A percentile compares a stretch with the other conserved stretches of the same genome.
Evolutionary conservation across 2,888 invertebrate genomes (phyloP).

Genomic region (Rotaria magnacalcarata): DNA sequence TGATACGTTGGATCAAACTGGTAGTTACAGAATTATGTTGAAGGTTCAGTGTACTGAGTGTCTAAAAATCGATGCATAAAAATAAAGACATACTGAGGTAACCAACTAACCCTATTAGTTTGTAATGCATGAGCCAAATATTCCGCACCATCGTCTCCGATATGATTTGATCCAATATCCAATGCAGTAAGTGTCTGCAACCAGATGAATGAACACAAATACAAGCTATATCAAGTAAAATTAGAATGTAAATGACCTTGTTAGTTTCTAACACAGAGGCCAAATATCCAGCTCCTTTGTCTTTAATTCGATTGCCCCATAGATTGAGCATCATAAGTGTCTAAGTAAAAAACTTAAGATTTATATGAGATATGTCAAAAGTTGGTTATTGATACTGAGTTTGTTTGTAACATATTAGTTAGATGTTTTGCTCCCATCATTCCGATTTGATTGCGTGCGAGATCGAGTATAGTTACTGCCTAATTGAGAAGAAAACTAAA

Average conservation of each 20-base stretch:
- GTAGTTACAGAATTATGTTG: neutral
- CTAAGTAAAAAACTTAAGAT: neutral
- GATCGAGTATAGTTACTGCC: neutral
- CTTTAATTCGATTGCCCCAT: neutral
- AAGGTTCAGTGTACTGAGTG: neutral
- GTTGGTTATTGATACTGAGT: neutral
- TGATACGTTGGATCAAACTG: no score
- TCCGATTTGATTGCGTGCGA: neutral
- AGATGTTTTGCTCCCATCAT: neutral
- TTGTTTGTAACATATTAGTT: conserved; percentile 19
- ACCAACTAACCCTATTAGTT: neutral
- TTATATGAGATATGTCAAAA: neutral
- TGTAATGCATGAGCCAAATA: neutral
- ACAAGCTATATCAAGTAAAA: neutral
- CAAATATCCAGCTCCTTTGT: neutral
- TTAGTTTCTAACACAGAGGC: neutral
- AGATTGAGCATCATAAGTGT: neutral
- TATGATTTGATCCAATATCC: neutral
- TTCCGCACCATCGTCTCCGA: neutral
- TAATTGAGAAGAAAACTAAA: neutral
- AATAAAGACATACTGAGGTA: neutral
- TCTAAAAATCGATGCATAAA: neutral
- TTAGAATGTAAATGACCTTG: neutral
- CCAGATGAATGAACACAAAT: neutral
- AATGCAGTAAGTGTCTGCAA: neutral